phyloP scores from a whole-genome alignment of 2,113 vertebrate species.

The Gymnogyps californianus region DNA sequence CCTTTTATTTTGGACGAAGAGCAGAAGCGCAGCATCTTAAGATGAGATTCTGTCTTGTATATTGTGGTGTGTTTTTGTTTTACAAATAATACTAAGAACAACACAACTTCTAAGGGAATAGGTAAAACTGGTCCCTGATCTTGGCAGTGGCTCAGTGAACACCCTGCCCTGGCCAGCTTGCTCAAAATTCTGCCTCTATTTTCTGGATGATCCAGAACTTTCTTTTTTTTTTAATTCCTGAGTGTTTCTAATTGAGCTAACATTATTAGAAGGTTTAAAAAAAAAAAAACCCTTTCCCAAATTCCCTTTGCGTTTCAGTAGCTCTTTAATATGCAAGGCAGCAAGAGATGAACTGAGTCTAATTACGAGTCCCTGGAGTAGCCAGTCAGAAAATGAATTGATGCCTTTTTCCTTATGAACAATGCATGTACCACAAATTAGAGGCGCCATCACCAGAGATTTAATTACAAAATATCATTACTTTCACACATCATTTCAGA shows the following conservation, averaged over 20 bases:
- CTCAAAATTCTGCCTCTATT: background rate
- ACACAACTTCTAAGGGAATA: background rate
- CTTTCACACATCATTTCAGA: conserved; percentile 86
- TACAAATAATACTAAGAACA: background rate
- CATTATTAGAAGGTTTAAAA: conserved; percentile 69
- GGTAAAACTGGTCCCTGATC: background rate
- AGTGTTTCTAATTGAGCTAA: conserved; percentile 77
- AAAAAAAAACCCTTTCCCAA: conserved; percentile 58
- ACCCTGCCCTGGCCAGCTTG: background rate
- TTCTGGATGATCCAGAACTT: conserved; percentile 59
- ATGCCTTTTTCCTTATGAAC: conserved; percentile 84
- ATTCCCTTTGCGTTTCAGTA: conserved; percentile 79
- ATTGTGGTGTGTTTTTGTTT: background rate
- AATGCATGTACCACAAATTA: conserved; percentile 85
- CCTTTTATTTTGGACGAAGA: background rate
- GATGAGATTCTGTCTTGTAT: background rate
- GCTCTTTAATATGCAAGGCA: conserved; percentile 84
- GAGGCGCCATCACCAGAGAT: conserved; percentile 79
- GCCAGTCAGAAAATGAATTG: conserved; percentile 85
- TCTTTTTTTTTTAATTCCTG: conserved; percentile 20
- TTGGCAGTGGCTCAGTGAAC: background rate
- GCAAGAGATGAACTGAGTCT: conserved; percentile 79
- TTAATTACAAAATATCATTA: conserved; percentile 88
- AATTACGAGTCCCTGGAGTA: conserved; percentile 84
- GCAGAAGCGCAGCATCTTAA: background rate